These are phyloP conservation scores for Radopholus similis DNA, from an alignment of 1,140 invertebrate genomes.

Conservation along the genomic window DNA sequence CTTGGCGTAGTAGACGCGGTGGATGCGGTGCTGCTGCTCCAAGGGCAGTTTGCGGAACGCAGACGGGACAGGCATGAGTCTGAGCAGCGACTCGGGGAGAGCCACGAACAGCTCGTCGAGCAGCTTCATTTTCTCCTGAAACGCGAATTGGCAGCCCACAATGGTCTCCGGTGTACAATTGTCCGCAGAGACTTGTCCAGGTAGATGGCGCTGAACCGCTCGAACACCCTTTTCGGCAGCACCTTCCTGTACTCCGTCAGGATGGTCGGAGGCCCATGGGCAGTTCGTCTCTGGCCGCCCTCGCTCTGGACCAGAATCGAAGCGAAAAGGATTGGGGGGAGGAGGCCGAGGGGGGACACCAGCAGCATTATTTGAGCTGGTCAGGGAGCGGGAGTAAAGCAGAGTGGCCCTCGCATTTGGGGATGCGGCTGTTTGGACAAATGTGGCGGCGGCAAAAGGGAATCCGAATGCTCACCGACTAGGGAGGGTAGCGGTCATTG, in stretches of 20 bases:
- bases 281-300: too few relatives aligned
- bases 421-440: too few relatives aligned
- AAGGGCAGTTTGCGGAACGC: constrained; percentile 32
- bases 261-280: background rate
- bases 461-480: too few relatives aligned
- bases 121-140: constrained; percentile 40
- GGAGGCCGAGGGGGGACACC: too few relatives aligned
- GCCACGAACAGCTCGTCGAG: constrained; percentile 41
- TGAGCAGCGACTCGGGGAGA: constrained; percentile 21
- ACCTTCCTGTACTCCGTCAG: constrained; percentile 1
- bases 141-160: background rate
- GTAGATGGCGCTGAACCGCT: constrained; percentile 12
- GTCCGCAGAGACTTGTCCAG: background rate
- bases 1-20: constrained; percentile 34
- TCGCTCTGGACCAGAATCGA: too few relatives aligned
- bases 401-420: too few relatives aligned
- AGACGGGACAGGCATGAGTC: constrained; percentile 25
- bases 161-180: background rate
- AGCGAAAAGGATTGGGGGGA: too few relatives aligned
- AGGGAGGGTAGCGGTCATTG: too few relatives aligned
- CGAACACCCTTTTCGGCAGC: background rate
- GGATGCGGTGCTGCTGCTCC: constrained; percentile 20
- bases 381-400: too few relatives aligned
- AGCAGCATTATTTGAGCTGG: too few relatives aligned
- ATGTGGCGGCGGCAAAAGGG: too few relatives aligned